Conservation (phyloP, 1,140 invertebrate genomes). For the Achroia grisella region DNA sequence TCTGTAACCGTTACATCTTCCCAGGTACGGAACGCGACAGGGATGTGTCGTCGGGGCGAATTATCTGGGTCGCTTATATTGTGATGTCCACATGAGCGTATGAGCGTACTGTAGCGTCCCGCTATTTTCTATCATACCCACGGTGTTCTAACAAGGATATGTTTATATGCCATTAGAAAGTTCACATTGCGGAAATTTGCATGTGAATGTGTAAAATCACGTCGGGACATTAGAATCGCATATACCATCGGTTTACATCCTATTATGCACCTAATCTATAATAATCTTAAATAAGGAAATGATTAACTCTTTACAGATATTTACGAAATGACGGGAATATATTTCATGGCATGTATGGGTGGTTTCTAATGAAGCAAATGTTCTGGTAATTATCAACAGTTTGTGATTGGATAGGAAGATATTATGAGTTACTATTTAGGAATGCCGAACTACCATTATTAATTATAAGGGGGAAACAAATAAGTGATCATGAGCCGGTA, state of each 20-base stretch:
- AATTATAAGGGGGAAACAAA: constrained; percentile 2
- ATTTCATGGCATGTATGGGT: too few relatives aligned
- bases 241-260: too few relatives aligned
- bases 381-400: too few relatives aligned
- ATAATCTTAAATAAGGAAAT: too few relatives aligned
- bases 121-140: background rate
- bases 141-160: constrained; percentile 5
- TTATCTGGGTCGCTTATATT: constrained; percentile 47
- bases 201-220: constrained; percentile 2
- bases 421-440: too few relatives aligned
- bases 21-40: constrained; percentile 41
- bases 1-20: constrained; percentile 75
- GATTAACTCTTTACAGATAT: too few relatives aligned
- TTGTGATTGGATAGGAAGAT: too few relatives aligned
- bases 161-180: constrained; percentile 1
- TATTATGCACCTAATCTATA: too few relatives aligned
- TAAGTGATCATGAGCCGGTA: constrained; percentile 66
- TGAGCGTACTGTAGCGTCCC: constrained; percentile 24
- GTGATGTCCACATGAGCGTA: constrained; percentile 49
- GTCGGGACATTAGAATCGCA: too few relatives aligned
- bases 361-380: too few relatives aligned
- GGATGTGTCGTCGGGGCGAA: constrained; percentile 46
- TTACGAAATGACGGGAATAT: too few relatives aligned
- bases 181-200: constrained; percentile 1
- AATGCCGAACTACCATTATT: too few relatives aligned